Conservation (phyloP, 2,888 invertebrate species). For the Polymixis lichenea region DNA sequence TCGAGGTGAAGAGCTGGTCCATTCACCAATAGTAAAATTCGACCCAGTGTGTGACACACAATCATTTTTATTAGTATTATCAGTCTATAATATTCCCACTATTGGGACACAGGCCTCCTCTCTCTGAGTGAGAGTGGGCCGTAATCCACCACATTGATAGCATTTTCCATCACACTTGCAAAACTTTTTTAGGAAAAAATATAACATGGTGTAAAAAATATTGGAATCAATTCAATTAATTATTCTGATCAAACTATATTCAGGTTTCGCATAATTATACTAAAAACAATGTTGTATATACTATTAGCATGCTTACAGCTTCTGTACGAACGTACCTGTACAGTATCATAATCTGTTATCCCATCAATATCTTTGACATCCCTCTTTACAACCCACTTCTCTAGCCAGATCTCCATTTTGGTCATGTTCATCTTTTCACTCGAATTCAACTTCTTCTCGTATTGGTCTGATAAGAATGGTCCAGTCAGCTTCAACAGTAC, state of each 20-base stretch:
- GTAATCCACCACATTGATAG: too few species aligned
- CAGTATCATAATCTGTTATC: background rate
- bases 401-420: constrained; percentile 79
- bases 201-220: too few species aligned
- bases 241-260: too few species aligned
- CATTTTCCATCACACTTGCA: too few species aligned
- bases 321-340: constrained; percentile 29
- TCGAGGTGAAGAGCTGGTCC: too few species aligned
- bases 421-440: constrained; percentile 61
- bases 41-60: background rate
- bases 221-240: too few species aligned
- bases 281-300: background rate
- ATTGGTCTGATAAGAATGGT: constrained; percentile 83
- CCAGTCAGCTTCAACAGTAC: constrained; percentile 79
- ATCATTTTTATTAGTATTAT: background rate
- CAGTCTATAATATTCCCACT: too few species aligned
- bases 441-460: constrained; percentile 76
- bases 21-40: background rate
- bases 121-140: too few species aligned
- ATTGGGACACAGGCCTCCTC: too few species aligned
- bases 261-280: too few species aligned
- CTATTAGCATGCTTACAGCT: background rate
- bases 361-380: constrained; percentile 10
- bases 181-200: too few species aligned
- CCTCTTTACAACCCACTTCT: constrained; percentile 77